A percentile compares a stretch with the other conserved stretches of the same genome.
Evolutionary conservation across 1,140 invertebrate species (phyloP).

Genomic region (Caenorhabditis brenneri): DNA sequence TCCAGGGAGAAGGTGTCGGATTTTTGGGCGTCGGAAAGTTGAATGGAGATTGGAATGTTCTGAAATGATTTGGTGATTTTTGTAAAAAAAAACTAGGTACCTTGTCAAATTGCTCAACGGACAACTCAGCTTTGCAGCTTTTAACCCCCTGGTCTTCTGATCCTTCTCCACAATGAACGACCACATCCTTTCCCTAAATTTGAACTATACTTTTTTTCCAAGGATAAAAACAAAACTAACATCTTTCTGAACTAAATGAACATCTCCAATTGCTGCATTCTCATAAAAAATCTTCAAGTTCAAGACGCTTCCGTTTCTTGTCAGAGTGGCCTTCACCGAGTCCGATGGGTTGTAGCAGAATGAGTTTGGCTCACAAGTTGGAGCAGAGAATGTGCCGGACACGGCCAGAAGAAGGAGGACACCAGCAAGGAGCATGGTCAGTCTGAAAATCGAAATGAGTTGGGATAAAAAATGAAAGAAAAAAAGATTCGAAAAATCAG

Average conservation of each 20-base stretch:
- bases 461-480: too few relatives aligned
- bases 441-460: not conserved
- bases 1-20: not conserved
- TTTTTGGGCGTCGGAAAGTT: not conserved
- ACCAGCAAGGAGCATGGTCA: not conserved
- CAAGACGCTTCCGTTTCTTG: not conserved
- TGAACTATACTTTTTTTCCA: too few relatives aligned
- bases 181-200: not conserved
- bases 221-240: not conserved
- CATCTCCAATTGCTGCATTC: not conserved
- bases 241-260: not conserved
- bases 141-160: not conserved
- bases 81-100: too few relatives aligned
- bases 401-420: not conserved
- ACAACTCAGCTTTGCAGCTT: not conserved
- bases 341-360: constrained; percentile 10
- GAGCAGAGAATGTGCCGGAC: not conserved
- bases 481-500: not conserved
- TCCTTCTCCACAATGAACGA: not conserved
- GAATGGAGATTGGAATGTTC: not conserved
- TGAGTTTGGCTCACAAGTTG: not conserved
- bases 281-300: not conserved
- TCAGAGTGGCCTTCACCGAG: not conserved
- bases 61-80: too few relatives aligned
- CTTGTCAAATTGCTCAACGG: not conserved